Base-by-base conservation (phyloP, 2,797 vertebrate genomes). In the Rhinophrynus dorsalis region DNA sequence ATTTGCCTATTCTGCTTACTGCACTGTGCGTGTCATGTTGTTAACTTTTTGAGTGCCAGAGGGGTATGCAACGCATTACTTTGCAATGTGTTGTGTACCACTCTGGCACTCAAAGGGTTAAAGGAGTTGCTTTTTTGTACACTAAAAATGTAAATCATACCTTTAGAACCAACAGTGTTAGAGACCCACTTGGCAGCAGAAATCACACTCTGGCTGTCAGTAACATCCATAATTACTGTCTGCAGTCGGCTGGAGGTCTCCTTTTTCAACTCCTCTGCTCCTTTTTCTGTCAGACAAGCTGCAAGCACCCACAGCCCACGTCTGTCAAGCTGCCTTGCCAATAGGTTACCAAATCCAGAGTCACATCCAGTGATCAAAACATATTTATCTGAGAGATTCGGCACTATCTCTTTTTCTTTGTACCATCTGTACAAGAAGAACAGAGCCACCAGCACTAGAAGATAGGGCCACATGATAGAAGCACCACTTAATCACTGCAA, bases 251-350 rank as follows among this genome's bases (percentile, higher is more conserved):
- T 59, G 2, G 65, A 68, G 1, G 65, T 27, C 24, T 58, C 54
- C 17, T 50, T 50, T 32, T 58, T 68, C 29, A 68, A 29, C 4
- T 38, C 27, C 26, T 42, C 35, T 21, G 62, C 62, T 8, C 62
- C 54, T 64, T 92, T 90, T 75, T 93, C 89, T 1, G 92, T 93
- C 50, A 94, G 76, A 60, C 95, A 96, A 24, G 90, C 89, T 0
- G 94, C 95, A 61, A 96, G 75, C 45, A 95, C 94, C 0, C 4
- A 76, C 83, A 95, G 91, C 17, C 93, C 93, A 64, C 76, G 85
- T 0, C 85, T 81, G 42, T 94, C 92, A 1, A 96, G 85, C 44
- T 86, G 87, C 76, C 74, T 90, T 45, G 94, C 95, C 59, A 96
- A 77, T 60, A 91, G 83, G 77, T 64, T 64, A 15, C 61, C 61